Evolutionary conservation across 2,113 vertebrate genomes (phyloP).

Genomic region (Parotia lawesii): DNA sequence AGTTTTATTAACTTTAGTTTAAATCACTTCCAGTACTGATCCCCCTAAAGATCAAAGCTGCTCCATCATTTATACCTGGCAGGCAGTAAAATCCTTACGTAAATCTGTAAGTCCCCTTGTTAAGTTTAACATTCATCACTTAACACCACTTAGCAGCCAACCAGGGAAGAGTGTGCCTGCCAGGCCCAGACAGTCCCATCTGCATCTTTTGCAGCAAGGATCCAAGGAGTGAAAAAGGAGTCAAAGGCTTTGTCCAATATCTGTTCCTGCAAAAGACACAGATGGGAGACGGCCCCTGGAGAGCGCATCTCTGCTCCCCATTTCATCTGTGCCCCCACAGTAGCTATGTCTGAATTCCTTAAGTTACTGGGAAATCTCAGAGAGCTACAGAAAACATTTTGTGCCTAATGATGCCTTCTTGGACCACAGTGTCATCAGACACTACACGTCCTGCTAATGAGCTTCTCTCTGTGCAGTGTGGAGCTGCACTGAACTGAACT

Average conservation of each 20-base stretch:
- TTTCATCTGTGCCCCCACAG: background rate
- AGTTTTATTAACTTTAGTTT: conserved; percentile 65
- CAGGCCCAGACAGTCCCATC: background rate
- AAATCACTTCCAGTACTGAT: conserved; percentile 57
- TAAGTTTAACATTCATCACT: conserved; percentile 68
- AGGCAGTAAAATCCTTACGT: conserved; percentile 66
- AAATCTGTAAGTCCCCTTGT: conserved; percentile 62
- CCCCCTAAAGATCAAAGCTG: conserved; percentile 63
- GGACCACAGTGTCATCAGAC: conserved; percentile 54
- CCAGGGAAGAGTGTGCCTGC: background rate
- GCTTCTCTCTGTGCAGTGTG: conserved; percentile 42
- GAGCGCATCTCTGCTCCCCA: background rate
- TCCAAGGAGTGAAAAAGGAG: background rate
- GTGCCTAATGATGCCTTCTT: conserved; percentile 67
- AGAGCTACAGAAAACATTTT: conserved; percentile 44
- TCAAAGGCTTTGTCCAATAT: background rate
- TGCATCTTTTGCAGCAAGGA: background rate
- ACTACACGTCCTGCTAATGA: conserved; percentile 58
- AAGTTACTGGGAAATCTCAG: conserved; percentile 40
- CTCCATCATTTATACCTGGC: conserved; percentile 61
- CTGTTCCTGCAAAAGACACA: background rate
- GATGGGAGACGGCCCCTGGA: background rate
- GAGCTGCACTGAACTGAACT: conserved; percentile 33
- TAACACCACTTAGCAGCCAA: conserved; percentile 52
- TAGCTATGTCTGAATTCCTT: conserved; percentile 32